Evolutionary conservation across 1,140 invertebrate species (phyloP), one percentile per base, ranked within the genome.

Genomic region (Drosophila ohnishii): DNA sequence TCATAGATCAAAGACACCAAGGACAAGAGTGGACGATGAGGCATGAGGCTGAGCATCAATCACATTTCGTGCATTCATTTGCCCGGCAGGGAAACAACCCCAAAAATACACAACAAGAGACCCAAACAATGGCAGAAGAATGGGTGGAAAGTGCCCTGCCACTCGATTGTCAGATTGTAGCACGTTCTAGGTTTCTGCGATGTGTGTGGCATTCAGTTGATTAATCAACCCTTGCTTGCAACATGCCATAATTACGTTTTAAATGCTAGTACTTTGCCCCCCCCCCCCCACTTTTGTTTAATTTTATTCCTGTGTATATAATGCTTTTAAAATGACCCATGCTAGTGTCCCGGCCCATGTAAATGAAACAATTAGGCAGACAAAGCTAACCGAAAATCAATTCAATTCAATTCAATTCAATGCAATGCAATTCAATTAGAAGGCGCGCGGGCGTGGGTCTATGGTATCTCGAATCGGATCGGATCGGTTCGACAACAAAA

Each of bases 201-300:
- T 34, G 51, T 25, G 51, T 55, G 34, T 14, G 51, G 75, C 79
- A 82, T 83, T 87, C 65, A 32, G 66, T 63, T 65, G 72, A 84
- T 84, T 77, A 85, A 84, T 85, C 81, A 80, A 84, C 81, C 81
- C 81, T 77, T 65, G 34, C 81, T 63, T 65, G 42, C 67, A 62
- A 81, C 78, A 81, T 39, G 71, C 50, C 70, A 73, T 80, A 87
- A 87, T 84, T 77, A 71, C 76, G 80, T 64, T 86, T 78, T 70
- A 81, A 86, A 81, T 85, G 78, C 75, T 34, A 16, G 57, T 42
- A 5, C 50, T 57, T 58, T n/a, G 11, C 39, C 44, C 5, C 5
- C 22, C 22, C 9, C 39, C 44, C 5, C 5, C 22, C 22, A 19
- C 69, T 16, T 53, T 53, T 16, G 40, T 53, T 59, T 75, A 58